A percentile compares a stretch with the other conserved stretches of the same genome.
Conservation (phyloP, 2,797 vertebrate species). For the Betta splendens region DNA sequence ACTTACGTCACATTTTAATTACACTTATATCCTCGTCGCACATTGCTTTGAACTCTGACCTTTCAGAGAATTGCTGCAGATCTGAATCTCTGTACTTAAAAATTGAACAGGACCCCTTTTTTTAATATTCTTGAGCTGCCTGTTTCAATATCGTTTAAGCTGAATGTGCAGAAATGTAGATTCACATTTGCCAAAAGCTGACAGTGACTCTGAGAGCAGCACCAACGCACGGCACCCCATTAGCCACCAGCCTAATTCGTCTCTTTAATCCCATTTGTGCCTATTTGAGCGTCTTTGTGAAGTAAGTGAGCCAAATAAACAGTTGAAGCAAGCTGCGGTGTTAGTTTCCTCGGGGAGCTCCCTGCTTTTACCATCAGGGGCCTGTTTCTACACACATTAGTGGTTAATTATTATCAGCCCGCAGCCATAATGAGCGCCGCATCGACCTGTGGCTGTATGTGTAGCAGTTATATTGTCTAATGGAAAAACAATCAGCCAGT, state of each 20-base stretch:
- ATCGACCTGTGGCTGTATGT: constrained; percentile 80
- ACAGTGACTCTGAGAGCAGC: not conserved
- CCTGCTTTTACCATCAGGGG: constrained; percentile 44
- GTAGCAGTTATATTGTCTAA: constrained; percentile 70
- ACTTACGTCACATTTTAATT: no score
- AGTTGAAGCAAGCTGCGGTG: constrained; percentile 37
- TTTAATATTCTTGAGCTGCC: not conserved
- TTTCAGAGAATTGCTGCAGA: not conserved
- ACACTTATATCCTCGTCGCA: no score
- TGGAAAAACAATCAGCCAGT: constrained; percentile 78
- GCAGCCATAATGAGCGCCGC: constrained; percentile 71
- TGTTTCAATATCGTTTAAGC: not conserved
- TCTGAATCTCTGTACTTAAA: no score
- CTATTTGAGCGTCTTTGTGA: constrained; percentile 47
- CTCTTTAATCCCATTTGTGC: constrained; percentile 41
- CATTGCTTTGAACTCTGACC: constrained; percentile 12
- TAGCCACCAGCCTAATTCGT: constrained; percentile 29
- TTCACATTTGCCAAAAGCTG: not conserved
- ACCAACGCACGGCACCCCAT: constrained; percentile 13
- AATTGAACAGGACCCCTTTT: not conserved
- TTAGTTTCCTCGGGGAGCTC: constrained; percentile 57
- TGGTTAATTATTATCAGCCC: constrained; percentile 78
- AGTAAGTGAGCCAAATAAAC: constrained; percentile 57
- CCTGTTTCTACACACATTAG: constrained; percentile 69
- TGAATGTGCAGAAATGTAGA: not conserved